Evolutionary conservation across 2,888 invertebrate species (phyloP), one percentile per base, ranked within the genome.

Genomic region (Melipona bicolor): DNA sequence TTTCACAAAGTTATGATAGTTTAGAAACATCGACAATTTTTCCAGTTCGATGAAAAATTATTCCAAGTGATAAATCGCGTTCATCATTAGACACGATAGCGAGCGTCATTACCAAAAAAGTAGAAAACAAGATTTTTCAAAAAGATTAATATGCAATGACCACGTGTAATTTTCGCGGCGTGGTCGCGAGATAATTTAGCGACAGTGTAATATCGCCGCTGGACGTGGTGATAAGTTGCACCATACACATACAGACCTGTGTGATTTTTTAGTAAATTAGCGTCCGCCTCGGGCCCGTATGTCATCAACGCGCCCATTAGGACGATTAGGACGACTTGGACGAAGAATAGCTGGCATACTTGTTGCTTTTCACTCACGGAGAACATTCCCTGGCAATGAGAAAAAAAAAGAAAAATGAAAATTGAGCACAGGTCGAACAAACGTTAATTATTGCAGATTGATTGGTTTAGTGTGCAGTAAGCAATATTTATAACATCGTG

Each of bases 221-320:
- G 79, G 36, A n/a, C 50, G 24, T 5, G 17, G 43, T 52, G 56
- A 82, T 75, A 75, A 72, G 36, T 62, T 70, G 64, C 61, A 54
- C 36, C 27, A n/a, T 36, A n/a, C 15, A n/a, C 54, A 68, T 43
- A 89, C 87, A 79, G 74, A 89, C 90, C 87, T 62, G 84, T 68
- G 52, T 72, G 84, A 87, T 85, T 84, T 82, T 80, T 87, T 9
- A 80, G 78, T 67, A 81, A 84, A 84, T 76, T 88, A 80, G 77
- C 69, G 72, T 85, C 91, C 27, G 92, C 93, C 78, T 94, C 93
- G 11, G 93, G 92, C 5, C 94, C 94, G 91, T 95, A 95, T 90
- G 95, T 95, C 93, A 95, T 95, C 93, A 95, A 93, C 91, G 95
- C 89, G 91, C 95, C 95, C 94, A 95, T 95, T 90, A 95, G 91